Evolutionary conservation across 2,888 invertebrate species (phyloP).

Genomic region (Ethmia dodecea): DNA sequence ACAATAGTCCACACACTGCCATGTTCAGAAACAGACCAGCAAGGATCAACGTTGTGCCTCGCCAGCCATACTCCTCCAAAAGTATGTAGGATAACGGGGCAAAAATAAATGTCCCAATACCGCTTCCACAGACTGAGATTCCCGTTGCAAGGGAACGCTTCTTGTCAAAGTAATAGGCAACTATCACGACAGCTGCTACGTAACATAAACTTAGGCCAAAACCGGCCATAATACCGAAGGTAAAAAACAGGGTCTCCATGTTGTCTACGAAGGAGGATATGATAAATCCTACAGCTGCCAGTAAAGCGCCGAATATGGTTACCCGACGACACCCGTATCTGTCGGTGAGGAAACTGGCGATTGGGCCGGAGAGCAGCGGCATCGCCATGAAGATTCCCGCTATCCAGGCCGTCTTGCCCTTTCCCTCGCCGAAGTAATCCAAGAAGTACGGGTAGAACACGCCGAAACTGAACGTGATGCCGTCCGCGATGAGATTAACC

Average conservation of each 20-base stretch:
- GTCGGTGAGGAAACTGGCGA: constrained; percentile 90
- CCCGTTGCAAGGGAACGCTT: constrained; percentile 91
- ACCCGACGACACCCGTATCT: constrained; percentile 89
- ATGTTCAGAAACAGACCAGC: constrained; percentile 90
- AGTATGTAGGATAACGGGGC: constrained; percentile 87
- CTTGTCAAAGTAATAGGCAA: constrained; percentile 93
- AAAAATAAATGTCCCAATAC: constrained; percentile 92
- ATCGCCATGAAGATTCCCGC: constrained; percentile 94
- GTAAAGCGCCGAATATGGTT: constrained; percentile 86
- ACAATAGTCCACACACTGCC: constrained; percentile 88
- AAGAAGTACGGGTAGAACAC: constrained; percentile 92
- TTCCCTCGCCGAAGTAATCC: constrained; percentile 89
- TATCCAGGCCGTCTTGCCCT: constrained; percentile 93
- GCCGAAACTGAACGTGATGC: constrained; percentile 94
- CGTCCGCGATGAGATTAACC: constrained; percentile 94
- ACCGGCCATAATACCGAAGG: constrained; percentile 90
- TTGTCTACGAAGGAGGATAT: constrained; percentile 86
- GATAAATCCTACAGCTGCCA: constrained; percentile 87
- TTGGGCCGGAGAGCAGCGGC: constrained; percentile 90
- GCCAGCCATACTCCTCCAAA: constrained; percentile 88
- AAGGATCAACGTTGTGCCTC: constrained; percentile 88
- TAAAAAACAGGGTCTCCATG: constrained; percentile 86
- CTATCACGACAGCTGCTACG: constrained; percentile 93
- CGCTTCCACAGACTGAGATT: constrained; percentile 90
- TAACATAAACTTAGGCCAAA: constrained; percentile 92